Percentiles rank a stretch among this genome's conserved stretches.
These are phyloP conservation scores for Mallateleia sp. DNA, from an alignment of 2,888 invertebrate species.

Conservation along the genomic window DNA sequence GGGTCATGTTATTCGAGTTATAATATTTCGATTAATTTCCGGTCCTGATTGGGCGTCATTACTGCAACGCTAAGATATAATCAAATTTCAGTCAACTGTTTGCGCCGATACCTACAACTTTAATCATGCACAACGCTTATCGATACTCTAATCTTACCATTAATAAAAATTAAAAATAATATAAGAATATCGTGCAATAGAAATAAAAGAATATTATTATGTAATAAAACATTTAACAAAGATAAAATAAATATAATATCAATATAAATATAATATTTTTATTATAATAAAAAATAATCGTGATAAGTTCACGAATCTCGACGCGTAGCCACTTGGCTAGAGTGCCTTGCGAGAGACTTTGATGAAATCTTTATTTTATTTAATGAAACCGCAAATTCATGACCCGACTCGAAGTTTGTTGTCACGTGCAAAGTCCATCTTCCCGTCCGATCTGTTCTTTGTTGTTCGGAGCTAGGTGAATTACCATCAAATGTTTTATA, in stretches of 20 bases:
- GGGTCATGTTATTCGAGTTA: slow-evolving; percentile 43
- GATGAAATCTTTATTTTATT: too few species aligned
- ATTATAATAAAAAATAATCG: too few species aligned
- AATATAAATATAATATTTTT: too few species aligned
- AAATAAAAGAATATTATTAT: too few species aligned
- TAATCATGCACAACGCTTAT: slow-evolving; percentile 31
- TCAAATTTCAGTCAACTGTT: slow-evolving; percentile 49
- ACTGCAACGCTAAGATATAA: slow-evolving; percentile 44
- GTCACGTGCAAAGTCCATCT: neutral
- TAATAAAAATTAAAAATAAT: too few species aligned
- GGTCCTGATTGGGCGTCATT: slow-evolving; percentile 42
- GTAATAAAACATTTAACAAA: too few species aligned
- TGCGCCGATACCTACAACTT: slow-evolving; percentile 41
- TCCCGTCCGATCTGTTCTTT: neutral
- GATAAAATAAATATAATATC: too few species aligned
- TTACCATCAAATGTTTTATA: slow-evolving; percentile 11
- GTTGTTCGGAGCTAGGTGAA: neutral
- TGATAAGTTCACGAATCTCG: too few species aligned
- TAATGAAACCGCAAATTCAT: neutral
- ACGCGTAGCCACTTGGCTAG: too few species aligned
- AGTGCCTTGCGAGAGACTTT: too few species aligned
- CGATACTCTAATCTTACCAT: slow-evolving; percentile 28
- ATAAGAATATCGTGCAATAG: too few species aligned
- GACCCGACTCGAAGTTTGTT: neutral
- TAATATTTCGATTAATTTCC: slow-evolving; percentile 64